phyloP scores from a whole-genome alignment of 2,888 invertebrate genomes.

The Ptychoptera contaminata region DNA sequence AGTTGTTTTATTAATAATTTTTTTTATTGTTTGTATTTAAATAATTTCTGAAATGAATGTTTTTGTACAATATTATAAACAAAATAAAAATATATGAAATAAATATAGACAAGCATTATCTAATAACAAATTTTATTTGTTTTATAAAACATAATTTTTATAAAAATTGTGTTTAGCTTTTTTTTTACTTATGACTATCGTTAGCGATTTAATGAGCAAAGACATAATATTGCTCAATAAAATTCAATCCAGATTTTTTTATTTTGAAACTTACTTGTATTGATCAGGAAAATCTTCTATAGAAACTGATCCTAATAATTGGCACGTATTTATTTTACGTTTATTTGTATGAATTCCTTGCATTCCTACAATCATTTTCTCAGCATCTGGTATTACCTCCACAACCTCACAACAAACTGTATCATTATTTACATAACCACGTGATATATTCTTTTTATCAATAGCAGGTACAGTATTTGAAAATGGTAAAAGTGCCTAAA shows the following conservation, averaged over 20 bases:
- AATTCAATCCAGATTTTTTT: not conserved
- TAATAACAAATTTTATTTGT: too few species aligned
- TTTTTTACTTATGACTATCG: too few species aligned
- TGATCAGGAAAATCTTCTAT: constrained; percentile 64
- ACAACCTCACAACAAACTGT: constrained; percentile 77
- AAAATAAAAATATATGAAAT: too few species aligned
- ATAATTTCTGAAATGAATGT: too few species aligned
- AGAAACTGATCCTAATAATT: constrained; percentile 68
- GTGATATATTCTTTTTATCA: constrained; percentile 63
- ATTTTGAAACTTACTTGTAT: constrained; percentile 55
- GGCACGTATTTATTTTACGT: constrained; percentile 36
- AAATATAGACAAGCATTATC: too few species aligned
- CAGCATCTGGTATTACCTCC: constrained; percentile 71
- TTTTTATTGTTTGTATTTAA: too few species aligned
- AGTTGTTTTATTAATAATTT: too few species aligned
- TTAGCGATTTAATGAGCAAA: too few species aligned
- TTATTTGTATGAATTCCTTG: constrained; percentile 55
- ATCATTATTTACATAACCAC: constrained; percentile 67
- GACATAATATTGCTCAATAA: too few species aligned
- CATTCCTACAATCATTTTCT: constrained; percentile 79
- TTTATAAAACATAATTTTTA: too few species aligned
- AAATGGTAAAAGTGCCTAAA: constrained; percentile 49
- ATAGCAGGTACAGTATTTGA: constrained; percentile 58
- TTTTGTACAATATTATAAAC: too few species aligned
- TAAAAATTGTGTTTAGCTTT: too few species aligned